These are phyloP conservation scores for Urechis unicinctus DNA, from an alignment of 2,888 invertebrate species.

Conservation along the genomic window DNA sequence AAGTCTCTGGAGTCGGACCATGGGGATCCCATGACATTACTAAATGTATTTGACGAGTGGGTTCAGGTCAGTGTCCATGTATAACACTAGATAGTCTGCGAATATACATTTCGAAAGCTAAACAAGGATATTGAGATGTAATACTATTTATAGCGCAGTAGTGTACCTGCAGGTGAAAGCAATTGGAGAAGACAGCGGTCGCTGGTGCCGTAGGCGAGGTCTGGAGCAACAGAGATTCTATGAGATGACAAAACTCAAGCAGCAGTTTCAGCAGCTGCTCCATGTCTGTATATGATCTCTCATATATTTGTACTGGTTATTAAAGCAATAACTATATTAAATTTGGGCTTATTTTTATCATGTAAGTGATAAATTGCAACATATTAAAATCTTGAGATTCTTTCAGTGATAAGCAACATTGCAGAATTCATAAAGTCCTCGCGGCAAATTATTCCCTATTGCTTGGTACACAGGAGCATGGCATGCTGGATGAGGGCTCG, in stretches of 20 bases:
- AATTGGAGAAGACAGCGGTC: constrained; percentile 52
- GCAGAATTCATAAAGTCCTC: too few relatives aligned
- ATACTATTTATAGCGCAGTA: too few relatives aligned
- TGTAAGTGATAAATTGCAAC: too few relatives aligned
- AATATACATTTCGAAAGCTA: too few relatives aligned
- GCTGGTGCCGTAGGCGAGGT: constrained; percentile 84
- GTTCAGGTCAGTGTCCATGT: constrained; percentile 54
- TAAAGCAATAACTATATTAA: too few relatives aligned
- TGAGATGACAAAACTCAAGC: constrained; percentile 86
- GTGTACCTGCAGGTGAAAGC: constrained; percentile 51
- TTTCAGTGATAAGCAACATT: background rate
- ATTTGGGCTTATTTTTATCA: too few relatives aligned
- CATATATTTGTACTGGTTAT: too few relatives aligned
- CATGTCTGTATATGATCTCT: too few relatives aligned
- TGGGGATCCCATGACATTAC: constrained; percentile 86
- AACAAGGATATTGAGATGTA: too few relatives aligned
- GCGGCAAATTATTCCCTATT: too few relatives aligned
- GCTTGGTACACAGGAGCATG: constrained; percentile 34
- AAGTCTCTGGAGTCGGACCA: constrained; percentile 78
- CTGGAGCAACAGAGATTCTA: constrained; percentile 96
- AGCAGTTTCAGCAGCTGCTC: constrained; percentile 80
- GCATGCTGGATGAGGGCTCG: constrained; percentile 32
- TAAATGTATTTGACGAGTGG: constrained; percentile 86
- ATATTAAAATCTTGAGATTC: constrained; percentile 69
- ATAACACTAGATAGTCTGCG: too few relatives aligned